phyloP scores from a whole-genome alignment of 2,113 vertebrate genomes.

The Tachuris rubrigastra region DNA sequence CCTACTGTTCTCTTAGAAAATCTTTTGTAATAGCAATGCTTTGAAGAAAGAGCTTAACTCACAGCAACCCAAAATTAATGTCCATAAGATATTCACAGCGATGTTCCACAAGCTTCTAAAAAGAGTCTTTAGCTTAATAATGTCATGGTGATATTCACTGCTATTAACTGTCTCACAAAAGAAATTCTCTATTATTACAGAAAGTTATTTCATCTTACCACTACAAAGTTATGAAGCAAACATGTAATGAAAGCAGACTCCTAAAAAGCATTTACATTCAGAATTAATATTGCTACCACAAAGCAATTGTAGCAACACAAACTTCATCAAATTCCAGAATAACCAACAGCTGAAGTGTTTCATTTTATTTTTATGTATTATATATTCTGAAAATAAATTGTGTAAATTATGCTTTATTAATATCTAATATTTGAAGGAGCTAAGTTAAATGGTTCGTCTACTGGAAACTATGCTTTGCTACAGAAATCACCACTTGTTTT shows the following conservation, averaged over 20 bases:
- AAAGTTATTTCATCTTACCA: background rate
- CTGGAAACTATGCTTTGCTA: background rate
- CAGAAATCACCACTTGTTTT: background rate
- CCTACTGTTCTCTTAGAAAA: background rate
- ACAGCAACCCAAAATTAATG: background rate
- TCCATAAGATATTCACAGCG: background rate
- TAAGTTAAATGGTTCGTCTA: background rate
- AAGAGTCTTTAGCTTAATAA: background rate
- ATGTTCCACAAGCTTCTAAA: background rate
- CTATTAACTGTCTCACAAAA: slow-evolving; percentile 1
- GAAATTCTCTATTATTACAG: background rate
- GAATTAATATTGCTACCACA: background rate
- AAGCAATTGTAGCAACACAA: background rate
- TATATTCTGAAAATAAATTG: background rate
- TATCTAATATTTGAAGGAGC: background rate
- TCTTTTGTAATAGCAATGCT: background rate
- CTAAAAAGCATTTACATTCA: background rate
- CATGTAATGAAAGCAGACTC: background rate
- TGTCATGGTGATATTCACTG: background rate
- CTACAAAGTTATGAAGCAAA: background rate
- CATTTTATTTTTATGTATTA: background rate
- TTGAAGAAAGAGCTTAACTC: background rate
- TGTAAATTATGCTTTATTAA: background rate
- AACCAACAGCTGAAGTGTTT: background rate
- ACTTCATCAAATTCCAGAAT: background rate